phyloP scores from a whole-genome alignment of 2,113 vertebrate genomes.

The Erythrolamprus reginae region DNA sequence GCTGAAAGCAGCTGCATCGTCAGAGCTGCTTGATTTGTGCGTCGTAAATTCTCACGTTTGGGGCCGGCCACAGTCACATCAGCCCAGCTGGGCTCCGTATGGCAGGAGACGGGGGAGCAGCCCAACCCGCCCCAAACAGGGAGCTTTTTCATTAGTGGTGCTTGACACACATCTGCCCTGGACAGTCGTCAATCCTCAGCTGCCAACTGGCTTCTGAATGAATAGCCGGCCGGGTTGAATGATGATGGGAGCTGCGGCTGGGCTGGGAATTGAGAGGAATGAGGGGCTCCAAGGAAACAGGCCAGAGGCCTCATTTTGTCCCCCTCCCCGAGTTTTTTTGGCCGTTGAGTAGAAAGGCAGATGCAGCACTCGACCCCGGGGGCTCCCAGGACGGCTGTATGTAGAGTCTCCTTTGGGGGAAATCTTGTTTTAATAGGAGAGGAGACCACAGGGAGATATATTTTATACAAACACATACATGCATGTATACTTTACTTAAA shows the following conservation, averaged over 20 bases:
- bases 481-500: neutral
- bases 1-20: neutral
- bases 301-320: neutral
- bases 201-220: conserved; percentile 65
- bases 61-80: conserved; percentile 70
- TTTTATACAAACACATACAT: neutral
- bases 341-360: neutral
- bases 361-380: neutral
- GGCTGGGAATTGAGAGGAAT: neutral
- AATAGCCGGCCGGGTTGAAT: conserved; percentile 40
- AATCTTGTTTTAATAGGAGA: neutral
- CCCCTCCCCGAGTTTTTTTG: neutral
- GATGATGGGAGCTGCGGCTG: conserved; percentile 56
- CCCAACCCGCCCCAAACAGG: conserved; percentile 54
- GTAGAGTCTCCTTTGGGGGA: neutral
- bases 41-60: conserved; percentile 60
- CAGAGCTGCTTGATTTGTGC: neutral
- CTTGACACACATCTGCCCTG: conserved; percentile 65
- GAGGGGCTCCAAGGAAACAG: neutral
- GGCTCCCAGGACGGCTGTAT: neutral
- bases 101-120: conserved; percentile 64
- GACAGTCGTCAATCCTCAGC: conserved; percentile 67
- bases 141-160: conserved; percentile 69
- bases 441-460: neutral
- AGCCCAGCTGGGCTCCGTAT: conserved; percentile 69